Percentiles rank a stretch among this genome's conserved stretches.
Evolutionary conservation across 2,888 invertebrate species (phyloP).

Genomic region (Scaptodrosophila latifasciaeformis): DNA sequence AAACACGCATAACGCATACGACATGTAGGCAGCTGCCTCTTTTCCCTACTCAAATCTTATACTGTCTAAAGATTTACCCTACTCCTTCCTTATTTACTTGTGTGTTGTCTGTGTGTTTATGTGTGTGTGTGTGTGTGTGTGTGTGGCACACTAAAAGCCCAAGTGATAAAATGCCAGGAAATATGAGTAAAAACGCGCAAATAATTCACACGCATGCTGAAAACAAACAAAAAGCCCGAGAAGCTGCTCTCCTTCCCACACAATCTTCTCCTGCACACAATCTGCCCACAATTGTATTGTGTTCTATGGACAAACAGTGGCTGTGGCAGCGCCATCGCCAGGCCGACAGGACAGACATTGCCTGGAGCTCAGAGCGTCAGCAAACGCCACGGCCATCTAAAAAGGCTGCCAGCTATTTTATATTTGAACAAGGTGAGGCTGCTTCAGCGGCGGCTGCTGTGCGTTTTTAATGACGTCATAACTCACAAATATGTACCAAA

Average conservation of each 20-base stretch:
- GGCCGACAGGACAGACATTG: background rate
- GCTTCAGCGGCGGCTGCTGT: too few relatives aligned
- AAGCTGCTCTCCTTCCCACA: too few relatives aligned
- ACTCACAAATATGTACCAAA: conserved; percentile 37
- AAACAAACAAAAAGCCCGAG: conserved; percentile 1
- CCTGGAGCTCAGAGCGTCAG: too few relatives aligned
- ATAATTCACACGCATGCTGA: conserved; percentile 39
- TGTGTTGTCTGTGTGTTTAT: too few relatives aligned
- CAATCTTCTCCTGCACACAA: too few relatives aligned
- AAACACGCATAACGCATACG: conserved; percentile 18
- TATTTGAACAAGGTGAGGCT: conserved; percentile 56
- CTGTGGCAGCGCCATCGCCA: conserved; percentile 6
- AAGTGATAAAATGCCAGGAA: conserved; percentile 42
- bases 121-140: too few relatives aligned
- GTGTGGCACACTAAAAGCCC: background rate
- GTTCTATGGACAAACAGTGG: too few relatives aligned
- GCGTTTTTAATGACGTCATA: conserved; percentile 57
- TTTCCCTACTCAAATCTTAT: background rate
- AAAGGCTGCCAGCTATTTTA: conserved; percentile 26
- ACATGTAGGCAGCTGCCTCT: background rate
- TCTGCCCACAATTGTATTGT: too few relatives aligned
- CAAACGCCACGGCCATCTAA: conserved; percentile 14
- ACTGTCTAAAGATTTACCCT: background rate
- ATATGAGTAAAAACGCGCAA: conserved; percentile 54
- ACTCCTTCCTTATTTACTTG: background rate